A percentile compares a stretch with the other conserved stretches of the same genome.
These are phyloP conservation scores for Actenoides hombroni DNA, from an alignment of 2,113 vertebrate species.

Conservation along the genomic window DNA sequence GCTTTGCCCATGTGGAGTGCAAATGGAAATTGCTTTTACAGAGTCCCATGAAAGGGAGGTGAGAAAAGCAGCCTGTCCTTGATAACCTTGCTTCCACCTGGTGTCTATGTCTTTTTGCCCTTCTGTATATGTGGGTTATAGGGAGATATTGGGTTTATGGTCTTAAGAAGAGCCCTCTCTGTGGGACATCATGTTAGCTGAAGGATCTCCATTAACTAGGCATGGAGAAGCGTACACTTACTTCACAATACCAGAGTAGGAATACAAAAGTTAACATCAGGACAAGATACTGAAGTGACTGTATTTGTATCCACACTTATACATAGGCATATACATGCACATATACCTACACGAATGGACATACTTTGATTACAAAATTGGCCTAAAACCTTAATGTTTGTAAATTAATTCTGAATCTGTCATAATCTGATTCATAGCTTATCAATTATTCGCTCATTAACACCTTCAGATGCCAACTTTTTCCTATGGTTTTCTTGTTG, in stretches of 20 bases:
- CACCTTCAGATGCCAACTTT: not conserved
- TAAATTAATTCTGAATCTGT: not conserved
- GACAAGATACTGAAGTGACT: not conserved
- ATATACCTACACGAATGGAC: not conserved
- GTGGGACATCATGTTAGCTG: not conserved
- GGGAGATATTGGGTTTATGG: not conserved
- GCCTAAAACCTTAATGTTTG: not conserved
- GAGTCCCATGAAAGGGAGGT: not conserved
- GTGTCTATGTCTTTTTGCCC: not conserved
- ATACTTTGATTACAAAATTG: not conserved
- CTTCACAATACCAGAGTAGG: not conserved
- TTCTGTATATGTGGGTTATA: not conserved
- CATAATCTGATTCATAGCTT: not conserved
- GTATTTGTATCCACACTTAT: not conserved
- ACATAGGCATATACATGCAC: not conserved
- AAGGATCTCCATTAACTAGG: not conserved
- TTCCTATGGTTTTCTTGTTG: not conserved
- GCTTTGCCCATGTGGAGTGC: not conserved
- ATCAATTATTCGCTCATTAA: not conserved
- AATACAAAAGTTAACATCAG: not conserved
- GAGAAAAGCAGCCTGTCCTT: not conserved
- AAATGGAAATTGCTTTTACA: not conserved
- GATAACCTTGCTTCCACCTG: not conserved
- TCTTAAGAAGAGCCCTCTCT: not conserved
- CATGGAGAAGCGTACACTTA: not conserved